Base-by-base conservation (phyloP, 2,888 invertebrate species). In the Portevinia maculata region DNA sequence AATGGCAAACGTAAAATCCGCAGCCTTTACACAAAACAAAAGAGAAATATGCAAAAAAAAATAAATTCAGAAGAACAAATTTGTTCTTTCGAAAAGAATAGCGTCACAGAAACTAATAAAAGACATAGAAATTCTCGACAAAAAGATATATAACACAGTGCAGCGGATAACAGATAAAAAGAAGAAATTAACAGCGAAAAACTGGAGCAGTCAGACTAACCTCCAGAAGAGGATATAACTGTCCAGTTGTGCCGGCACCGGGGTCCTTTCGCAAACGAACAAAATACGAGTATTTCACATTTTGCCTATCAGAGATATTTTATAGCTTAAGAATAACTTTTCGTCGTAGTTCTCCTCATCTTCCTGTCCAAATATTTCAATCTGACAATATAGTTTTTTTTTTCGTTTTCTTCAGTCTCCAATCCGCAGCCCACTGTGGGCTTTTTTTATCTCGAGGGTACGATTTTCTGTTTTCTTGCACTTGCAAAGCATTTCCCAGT, bases 281-380 rank as follows among this genome's bases (percentile, higher is more conserved):
- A 17, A 15, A 44, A 44, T 30, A 44, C 11, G 17, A 9, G 15
- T 39, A 21, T 11, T 53, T 32, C 30, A 24, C 55, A 44, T 67
- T 67, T 55, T 67, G 55, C 44, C 44, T 39, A 19, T 30, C 53
- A 13, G 44, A 44, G 67, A 46, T 37, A 15, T 46, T 69, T 57
- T 57, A 69, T 69, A 15, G 37, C 57, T 17, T 19, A 37, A 19
- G 69, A 46, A 69, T 69, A 78, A 70, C 44, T 78, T 71, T 78
- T 57, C 34, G 57, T 41, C 41, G 48, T 41, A 57, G 71, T 71
- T 21, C 30, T 41, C 4, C 44, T 64, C 78, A 50, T 70, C 62
- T 55, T 70, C 62, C 41, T 65, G 78, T 57, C 52, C 11, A 52
- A 48, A 64, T 71, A 71, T 64, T 34, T 76, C 62, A 62, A 78